Conservation (phyloP, 2,797 vertebrate species). For the Astyanax mexicanus region DNA sequence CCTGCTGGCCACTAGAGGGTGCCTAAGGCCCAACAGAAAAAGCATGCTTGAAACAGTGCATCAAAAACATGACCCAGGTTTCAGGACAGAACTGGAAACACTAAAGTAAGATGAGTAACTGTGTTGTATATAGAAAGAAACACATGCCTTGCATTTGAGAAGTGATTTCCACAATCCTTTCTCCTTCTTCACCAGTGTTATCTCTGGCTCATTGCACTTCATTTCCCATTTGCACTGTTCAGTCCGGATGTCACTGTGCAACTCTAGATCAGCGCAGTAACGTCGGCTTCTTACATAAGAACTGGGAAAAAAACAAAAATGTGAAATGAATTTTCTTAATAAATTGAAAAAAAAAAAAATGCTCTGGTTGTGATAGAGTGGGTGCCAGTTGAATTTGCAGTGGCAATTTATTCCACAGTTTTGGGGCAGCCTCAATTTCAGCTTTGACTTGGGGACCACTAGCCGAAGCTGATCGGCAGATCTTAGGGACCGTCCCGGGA, state of each 20-base stretch:
- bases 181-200: constrained; percentile 72
- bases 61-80: background rate
- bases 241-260: constrained; percentile 55
- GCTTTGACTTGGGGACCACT: no score
- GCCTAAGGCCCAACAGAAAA: no score
- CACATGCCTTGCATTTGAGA: constrained; percentile 70
- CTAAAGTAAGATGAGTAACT: no score
- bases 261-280: constrained; percentile 70
- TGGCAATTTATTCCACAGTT: no score
- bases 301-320: constrained; percentile 47
- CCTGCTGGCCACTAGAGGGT: no score
- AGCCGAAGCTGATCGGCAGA: no score
- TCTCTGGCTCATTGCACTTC: constrained; percentile 73
- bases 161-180: constrained; percentile 69
- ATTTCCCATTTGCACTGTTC: constrained; percentile 71
- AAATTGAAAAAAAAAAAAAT: constrained; percentile 2
- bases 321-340: background rate
- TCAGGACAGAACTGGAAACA: background rate
- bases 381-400: no score
- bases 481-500: no score
- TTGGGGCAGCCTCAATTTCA: no score
- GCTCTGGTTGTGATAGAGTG: background rate
- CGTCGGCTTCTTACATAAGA: constrained; percentile 56
- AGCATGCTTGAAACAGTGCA: no score
- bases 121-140: background rate